Percentiles rank a stretch among this genome's conserved stretches.
Evolutionary conservation across 2,797 vertebrate genomes (phyloP).

Genomic region (Xenops minutus): DNA sequence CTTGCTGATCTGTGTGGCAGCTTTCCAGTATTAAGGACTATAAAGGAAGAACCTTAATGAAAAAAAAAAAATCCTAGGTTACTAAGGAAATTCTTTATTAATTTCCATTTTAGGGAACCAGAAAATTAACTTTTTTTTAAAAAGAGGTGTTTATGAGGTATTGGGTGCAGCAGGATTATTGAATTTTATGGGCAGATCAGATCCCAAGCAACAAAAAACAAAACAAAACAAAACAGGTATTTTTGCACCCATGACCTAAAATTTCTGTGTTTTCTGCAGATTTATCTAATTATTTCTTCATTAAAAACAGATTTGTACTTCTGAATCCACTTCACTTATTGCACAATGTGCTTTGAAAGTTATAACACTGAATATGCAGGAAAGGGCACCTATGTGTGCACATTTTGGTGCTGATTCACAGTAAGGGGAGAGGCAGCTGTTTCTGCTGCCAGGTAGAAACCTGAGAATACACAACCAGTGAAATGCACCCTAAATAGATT

Average conservation of each 20-base stretch:
- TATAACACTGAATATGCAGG: rapidly evolving
- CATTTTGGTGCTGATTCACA: background rate
- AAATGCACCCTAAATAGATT: background rate
- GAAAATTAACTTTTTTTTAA: background rate
- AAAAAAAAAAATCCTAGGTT: background rate
- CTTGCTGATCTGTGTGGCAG: background rate
- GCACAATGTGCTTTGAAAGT: background rate
- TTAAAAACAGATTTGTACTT: background rate
- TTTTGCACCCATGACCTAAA: background rate
- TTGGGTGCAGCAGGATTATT: background rate
- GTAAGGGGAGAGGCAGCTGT: background rate
- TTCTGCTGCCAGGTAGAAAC: background rate
- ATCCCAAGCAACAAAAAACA: background rate
- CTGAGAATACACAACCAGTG: background rate
- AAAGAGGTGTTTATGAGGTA: background rate
- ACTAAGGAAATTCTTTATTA: background rate
- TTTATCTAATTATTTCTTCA: background rate
- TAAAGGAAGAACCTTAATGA: background rate
- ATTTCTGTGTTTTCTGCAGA: background rate
- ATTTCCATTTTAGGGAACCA: background rate
- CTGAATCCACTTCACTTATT: background rate
- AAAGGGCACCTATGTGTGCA: background rate
- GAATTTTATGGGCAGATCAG: background rate
- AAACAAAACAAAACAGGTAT: background rate
- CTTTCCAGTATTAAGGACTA: background rate